Evolutionary conservation across 2,888 invertebrate genomes (phyloP), one percentile per base, ranked within the genome.

Genomic region (Pogonocherus hispidulus): DNA sequence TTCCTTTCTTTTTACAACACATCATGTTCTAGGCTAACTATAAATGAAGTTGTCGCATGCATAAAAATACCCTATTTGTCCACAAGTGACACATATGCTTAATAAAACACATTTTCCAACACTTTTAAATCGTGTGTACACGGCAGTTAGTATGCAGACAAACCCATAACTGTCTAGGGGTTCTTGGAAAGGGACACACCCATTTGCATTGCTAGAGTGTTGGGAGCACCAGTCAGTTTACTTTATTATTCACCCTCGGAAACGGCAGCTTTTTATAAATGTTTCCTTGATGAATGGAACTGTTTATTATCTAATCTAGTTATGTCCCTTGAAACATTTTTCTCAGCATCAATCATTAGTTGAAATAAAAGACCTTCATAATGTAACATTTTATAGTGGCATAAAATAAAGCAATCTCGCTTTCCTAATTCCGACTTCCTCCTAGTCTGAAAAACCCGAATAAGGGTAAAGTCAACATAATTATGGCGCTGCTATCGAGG

Each of bases 381-480:
- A 59, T 49, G 19, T 47, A 47, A 32, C 47, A 35, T 59, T 59
- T 47, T 59, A 49, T 59, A 49, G 47, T 59, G 22, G 47, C 47
- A 59, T 35, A 47, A 47, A 59, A 59, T 59, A 49, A 59, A 47
- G 59, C 59, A 59, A 59, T 59, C 59, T 59, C 32, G 59, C 59
- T 47, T 47, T 32, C n/a, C 18, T 59, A 59, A 49, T 59, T 59
- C 47, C 59, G 22, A 27, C 47, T 20, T 59, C 32, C n/a, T n/a
- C n/a, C 11, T 11, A 46, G 59, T 8, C 47, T 73, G 71, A 74
- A 75, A 73, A 76, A 72, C 66, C 68, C 55, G 72, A 70, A 76
- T 76, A 75, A 74, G 70, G 72, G 73, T 68, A 76, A 76, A 76
- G 76, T 70, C 76, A 78, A 78, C 76, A 78, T 78, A 78, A 78